Evolutionary conservation across 1,140 invertebrate species (phyloP).

Genomic region (Drosophila albomicans): DNA sequence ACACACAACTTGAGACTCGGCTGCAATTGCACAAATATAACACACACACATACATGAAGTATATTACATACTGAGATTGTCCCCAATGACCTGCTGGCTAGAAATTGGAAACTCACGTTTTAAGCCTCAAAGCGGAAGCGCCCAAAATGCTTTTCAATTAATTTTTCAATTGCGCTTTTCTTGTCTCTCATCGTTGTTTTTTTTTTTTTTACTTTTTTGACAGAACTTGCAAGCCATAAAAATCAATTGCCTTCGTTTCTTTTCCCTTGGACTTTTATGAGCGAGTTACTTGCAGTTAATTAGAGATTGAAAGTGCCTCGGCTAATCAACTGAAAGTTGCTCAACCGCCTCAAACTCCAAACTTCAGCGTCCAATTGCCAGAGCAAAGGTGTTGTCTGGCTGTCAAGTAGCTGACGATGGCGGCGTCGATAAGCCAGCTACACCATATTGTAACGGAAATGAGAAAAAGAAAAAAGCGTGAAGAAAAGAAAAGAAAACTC

Average conservation of each 20-base stretch:
- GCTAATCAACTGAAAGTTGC: constrained; percentile 60
- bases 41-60: constrained; percentile 5
- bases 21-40: background rate
- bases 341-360: constrained; percentile 41
- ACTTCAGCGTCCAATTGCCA: constrained; percentile 9
- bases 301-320: constrained; percentile 54
- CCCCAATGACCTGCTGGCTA: background rate
- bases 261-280: constrained; percentile 57
- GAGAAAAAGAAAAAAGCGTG: constrained; percentile 39
- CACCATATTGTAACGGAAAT: constrained; percentile 45
- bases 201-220: constrained; percentile 4
- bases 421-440: constrained; percentile 19
- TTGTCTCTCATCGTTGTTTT: background rate
- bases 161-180: constrained; percentile 51
- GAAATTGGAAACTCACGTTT: constrained; percentile 23
- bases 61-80: background rate
- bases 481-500: constrained; percentile 13
- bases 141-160: constrained; percentile 60
- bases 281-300: constrained; percentile 64
- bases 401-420: constrained; percentile 34
- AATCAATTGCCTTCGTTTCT: constrained; percentile 50
- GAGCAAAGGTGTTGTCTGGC: constrained; percentile 55
- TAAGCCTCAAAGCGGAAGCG: constrained; percentile 27
- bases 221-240: constrained; percentile 30
- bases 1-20: background rate